A percentile compares a stretch with the other conserved stretches of the same genome.
Evolutionary conservation across 2,113 vertebrate species (phyloP).

Genomic region (Mesocricetus auratus): DNA sequence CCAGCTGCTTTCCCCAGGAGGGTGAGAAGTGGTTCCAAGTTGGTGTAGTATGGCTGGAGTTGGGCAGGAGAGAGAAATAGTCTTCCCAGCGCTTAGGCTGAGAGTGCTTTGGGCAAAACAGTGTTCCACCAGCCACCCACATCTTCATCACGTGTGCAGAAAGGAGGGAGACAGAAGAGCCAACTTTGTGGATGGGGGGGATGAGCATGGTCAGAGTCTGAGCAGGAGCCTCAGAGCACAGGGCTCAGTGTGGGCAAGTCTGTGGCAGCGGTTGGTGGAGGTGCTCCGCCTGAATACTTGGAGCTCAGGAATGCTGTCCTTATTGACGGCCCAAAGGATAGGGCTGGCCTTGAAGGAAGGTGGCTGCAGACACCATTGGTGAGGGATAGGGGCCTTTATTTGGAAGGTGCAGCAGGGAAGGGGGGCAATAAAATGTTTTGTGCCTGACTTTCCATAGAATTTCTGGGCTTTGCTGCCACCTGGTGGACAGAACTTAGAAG

Average conservation of each 20-base stretch:
- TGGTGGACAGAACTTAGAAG: conserved; percentile 58
- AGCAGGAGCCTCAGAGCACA: neutral
- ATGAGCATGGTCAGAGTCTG: neutral
- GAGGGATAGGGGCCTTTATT: neutral
- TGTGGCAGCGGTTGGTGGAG: fast-evolving
- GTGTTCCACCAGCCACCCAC: neutral
- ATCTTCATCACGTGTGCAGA: neutral
- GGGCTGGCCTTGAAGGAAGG: neutral
- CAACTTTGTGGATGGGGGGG: neutral
- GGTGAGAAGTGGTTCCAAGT: neutral
- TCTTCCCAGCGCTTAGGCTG: too few species aligned
- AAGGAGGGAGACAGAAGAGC: neutral
- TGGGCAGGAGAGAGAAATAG: neutral
- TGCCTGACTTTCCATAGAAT: neutral
- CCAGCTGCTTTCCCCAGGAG: neutral
- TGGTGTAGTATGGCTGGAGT: neutral
- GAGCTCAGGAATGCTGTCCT: neutral
- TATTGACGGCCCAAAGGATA: neutral
- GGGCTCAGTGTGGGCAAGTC: neutral
- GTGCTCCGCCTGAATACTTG: neutral
- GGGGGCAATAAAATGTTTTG: neutral
- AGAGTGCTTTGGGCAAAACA: neutral
- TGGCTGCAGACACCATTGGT: neutral
- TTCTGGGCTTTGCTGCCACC: conserved; percentile 81
- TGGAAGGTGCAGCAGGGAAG: fast-evolving